Base-by-base conservation (phyloP, 2,797 vertebrate species). In the Scyliorhinus canicula region DNA sequence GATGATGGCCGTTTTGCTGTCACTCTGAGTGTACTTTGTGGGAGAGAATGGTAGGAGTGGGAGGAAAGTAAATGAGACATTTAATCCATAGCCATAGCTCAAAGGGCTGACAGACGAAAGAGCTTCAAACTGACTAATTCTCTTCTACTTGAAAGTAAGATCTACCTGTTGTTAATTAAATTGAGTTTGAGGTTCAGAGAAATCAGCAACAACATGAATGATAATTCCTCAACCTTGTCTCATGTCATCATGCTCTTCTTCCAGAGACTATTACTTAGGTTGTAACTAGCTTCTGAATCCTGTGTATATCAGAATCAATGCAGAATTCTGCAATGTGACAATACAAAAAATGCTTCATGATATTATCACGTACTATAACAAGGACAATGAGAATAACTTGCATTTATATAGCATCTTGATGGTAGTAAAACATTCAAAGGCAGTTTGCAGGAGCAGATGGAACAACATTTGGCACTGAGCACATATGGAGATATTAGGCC, bases 31-130 rank as follows among this genome's bases (percentile, higher is more conserved):
- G 63, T 93, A 47, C 91, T 44, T 94, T 69, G 67, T 52, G 47
- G 55, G 44, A 26, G 65, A 94, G 93, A 93, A 35, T 71, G 93
- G 31, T 14, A 44, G 47, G 65, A 94, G 93, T 94, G 67, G 93
- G 93, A 94, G 93, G 93, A 94, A 94, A 94, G 93, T 94, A 94
- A 94, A 94, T 74, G 93, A 74, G 93, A 94, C 93, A 94, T 55
- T 94, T 94, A 94, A 94, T 94, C 93, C 93, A 94, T 94, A 94
- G 47, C 93, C 35, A 52, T 52, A 94, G 31, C 93, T 94, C 93
- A 74, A 94, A 74, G 93, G 74, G 31, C 47, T 74, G 93, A 74
- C 86, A 60, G 35, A 74, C 93, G 5, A 19, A 14, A 52, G 47
- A 47, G 47, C 65, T 52, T 94, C 65, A 71, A 94, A 71, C 93